Evolutionary conservation across 2,113 vertebrate species (phyloP).

Genomic region (Caranx ignobilis): DNA sequence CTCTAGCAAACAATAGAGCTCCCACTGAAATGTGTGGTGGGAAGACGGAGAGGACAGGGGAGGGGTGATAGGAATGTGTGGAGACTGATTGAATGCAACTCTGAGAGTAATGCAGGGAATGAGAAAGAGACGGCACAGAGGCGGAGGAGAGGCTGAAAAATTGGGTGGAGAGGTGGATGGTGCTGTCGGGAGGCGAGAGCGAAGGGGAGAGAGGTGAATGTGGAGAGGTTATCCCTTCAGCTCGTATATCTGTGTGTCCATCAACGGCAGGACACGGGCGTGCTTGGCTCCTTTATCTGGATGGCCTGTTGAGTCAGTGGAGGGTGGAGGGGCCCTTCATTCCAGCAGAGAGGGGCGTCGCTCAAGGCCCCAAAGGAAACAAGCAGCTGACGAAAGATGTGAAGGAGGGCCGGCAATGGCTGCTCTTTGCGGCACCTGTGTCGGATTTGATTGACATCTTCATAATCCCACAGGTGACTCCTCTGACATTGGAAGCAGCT

Average conservation of each 20-base stretch:
- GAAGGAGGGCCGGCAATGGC: conserved; percentile 27
- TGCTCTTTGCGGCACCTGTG: conserved; percentile 23
- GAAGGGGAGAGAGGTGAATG: conserved; percentile 23
- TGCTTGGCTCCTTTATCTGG: conserved; percentile 67
- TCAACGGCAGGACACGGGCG: conserved; percentile 56
- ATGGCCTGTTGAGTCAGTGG: conserved; percentile 42
- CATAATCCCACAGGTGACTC: conserved; percentile 32
- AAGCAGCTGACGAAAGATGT: conserved; percentile 51
- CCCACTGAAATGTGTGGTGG: conserved; percentile 55
- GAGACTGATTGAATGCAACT: conserved; percentile 48
- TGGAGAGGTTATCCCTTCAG: conserved; percentile 50
- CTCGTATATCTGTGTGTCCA: conserved; percentile 65
- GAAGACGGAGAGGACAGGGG: conserved; percentile 39
- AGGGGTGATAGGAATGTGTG: conserved; percentile 42
- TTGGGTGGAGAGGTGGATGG: conserved; percentile 3
- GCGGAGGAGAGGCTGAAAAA: conserved; percentile 21
- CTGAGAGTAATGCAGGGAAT: conserved; percentile 37
- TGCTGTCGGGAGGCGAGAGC: background rate
- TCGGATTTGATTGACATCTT: conserved; percentile 70
- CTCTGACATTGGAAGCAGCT: conserved; percentile 41
- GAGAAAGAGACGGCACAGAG: conserved; percentile 21
- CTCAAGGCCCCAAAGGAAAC: conserved; percentile 45
- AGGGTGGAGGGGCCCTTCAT: conserved; percentile 54
- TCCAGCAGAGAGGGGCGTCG: conserved; percentile 18
- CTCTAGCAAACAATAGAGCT: conserved; percentile 63